Conservation (phyloP, 2,113 vertebrate species). For the Neomonachus schauinslandi region DNA sequence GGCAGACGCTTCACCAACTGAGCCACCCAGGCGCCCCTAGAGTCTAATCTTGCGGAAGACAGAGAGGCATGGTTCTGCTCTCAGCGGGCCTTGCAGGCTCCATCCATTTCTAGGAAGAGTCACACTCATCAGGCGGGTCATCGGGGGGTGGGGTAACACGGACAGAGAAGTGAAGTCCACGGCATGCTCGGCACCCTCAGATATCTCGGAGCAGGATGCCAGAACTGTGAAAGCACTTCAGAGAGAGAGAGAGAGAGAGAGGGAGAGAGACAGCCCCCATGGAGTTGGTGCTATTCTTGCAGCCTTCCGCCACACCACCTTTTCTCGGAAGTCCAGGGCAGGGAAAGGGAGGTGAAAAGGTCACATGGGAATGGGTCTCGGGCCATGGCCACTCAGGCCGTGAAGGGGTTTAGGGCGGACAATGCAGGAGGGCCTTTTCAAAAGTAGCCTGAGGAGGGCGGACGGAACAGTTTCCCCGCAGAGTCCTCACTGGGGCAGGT, state of each 20-base stretch:
- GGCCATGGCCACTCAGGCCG: rapidly evolving
- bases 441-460: background rate
- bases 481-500: too few relatives aligned
- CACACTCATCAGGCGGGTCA: rapidly evolving
- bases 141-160: rapidly evolving
- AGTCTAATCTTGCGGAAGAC: background rate
- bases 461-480: rapidly evolving
- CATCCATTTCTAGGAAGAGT: background rate
- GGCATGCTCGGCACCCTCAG: background rate
- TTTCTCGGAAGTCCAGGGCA: background rate
- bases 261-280: background rate
- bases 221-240: background rate
- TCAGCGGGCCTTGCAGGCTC: background rate
- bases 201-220: background rate
- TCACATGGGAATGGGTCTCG: background rate
- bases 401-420: too few relatives aligned
- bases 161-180: background rate
- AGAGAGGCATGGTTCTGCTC: background rate
- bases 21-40: background rate
- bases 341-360: background rate
- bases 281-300: too few relatives aligned
- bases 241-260: background rate
- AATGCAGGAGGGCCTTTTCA: background rate
- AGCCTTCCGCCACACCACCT: background rate
- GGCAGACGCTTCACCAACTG: too few relatives aligned